A percentile compares a stretch with the other conserved stretches of the same genome.
Conservation (phyloP, 1,140 invertebrate genomes). For the Triops longicaudatus region DNA sequence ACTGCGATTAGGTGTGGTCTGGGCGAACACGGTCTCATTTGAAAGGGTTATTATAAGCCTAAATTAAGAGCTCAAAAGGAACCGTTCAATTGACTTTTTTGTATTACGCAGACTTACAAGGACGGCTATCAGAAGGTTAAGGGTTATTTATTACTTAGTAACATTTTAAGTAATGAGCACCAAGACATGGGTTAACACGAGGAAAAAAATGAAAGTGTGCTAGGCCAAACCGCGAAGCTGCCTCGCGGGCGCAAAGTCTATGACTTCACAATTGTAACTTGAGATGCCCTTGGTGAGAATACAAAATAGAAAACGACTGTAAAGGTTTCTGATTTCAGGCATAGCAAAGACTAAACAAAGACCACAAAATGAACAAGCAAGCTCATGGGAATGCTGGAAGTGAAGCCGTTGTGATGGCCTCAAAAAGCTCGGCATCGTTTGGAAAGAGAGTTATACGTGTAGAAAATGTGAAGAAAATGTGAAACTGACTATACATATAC, state of each 20-base stretch:
- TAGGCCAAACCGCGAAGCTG: not conserved
- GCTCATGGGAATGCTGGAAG: not conserved
- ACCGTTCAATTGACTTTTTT: too few relatives aligned
- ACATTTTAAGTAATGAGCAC: too few relatives aligned
- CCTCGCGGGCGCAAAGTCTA: not conserved
- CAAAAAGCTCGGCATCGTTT: not conserved
- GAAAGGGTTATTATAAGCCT: too few relatives aligned
- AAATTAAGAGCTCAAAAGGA: too few relatives aligned
- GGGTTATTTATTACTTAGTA: too few relatives aligned
- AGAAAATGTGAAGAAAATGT: not conserved
- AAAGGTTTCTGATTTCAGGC: slow-evolving; percentile 15
- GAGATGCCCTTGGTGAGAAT: slow-evolving; percentile 14
- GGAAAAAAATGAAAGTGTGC: not conserved
- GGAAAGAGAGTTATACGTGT: not conserved
- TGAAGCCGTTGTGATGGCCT: not conserved
- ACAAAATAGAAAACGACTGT: slow-evolving; percentile 8
- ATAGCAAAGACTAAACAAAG: not conserved
- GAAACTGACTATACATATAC: not conserved
- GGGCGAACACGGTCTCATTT: too few relatives aligned
- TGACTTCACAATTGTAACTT: slow-evolving; percentile 6
- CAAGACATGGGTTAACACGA: too few relatives aligned
- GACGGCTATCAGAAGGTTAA: too few relatives aligned
- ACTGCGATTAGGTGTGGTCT: too few relatives aligned
- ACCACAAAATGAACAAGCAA: not conserved
- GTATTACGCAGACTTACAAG: too few relatives aligned